Evolutionary conservation across 2,797 vertebrate genomes (phyloP).

Genomic region (Yasuhikotakia modesta): DNA sequence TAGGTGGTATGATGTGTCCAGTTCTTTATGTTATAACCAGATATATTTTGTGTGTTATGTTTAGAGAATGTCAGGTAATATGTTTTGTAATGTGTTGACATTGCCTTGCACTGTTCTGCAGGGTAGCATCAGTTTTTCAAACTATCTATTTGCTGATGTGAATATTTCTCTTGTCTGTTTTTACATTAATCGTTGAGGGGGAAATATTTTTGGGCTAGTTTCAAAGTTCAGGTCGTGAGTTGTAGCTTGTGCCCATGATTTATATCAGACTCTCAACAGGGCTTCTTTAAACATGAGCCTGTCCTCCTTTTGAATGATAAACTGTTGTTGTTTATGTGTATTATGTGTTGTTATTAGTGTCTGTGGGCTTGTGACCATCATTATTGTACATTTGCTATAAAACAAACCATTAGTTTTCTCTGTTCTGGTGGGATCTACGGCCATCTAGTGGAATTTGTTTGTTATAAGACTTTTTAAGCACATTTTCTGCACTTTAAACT

Average conservation of each 20-base stretch:
- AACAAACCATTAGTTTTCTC: not conserved
- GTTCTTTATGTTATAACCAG: conserved; percentile 11
- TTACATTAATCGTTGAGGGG: not conserved
- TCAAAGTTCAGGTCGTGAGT: conserved; percentile 12
- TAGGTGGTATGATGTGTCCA: conserved; percentile 10
- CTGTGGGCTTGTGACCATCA: not conserved
- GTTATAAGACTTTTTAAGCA: not conserved
- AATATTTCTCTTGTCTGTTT: conserved; percentile 11
- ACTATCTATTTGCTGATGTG: conserved; percentile 13
- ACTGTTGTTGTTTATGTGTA: no score
- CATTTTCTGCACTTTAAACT: not conserved
- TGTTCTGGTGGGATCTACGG: not conserved
- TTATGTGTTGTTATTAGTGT: no score
- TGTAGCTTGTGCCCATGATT: not conserved
- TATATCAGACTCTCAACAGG: not conserved
- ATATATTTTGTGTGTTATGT: conserved; percentile 28
- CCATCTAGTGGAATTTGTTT: conserved; percentile 16
- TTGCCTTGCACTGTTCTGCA: conserved; percentile 39
- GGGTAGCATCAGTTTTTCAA: not conserved
- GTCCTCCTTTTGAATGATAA: not conserved
- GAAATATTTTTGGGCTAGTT: not conserved
- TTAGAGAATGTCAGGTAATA: conserved; percentile 17
- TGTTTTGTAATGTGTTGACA: conserved; percentile 34
- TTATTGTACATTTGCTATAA: not conserved
- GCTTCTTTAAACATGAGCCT: no score